Base-by-base conservation (phyloP, 2,113 vertebrate genomes). In the Kryptolebias marmoratus region DNA sequence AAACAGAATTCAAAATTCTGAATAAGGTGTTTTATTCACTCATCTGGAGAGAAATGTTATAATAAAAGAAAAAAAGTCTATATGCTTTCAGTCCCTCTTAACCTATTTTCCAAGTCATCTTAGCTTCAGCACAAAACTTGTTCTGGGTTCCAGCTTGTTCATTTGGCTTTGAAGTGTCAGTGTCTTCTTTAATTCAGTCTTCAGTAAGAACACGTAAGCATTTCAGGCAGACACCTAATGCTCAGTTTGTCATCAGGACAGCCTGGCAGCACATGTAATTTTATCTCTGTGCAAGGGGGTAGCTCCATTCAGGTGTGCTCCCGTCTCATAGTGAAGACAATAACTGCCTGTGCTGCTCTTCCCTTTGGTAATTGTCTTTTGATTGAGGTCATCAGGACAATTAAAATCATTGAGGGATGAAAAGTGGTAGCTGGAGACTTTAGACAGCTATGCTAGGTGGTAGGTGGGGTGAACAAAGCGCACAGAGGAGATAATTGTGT, bases 371-470 rank as follows among this genome's bases (percentile, higher is more conserved):
- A 98, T 97, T 98, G 94, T 92, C 95, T 96, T 96, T 96, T 96
- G 97, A 98, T 97, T 98, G 96, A 96, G 96, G 96, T 98, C 96
- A 96, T 96, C 93, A 89, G 93, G 95, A 95, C 95, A 97, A 95
- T 98, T 95, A 96, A 91, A 95, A 92, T 87, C 83, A 90, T 83
- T 79, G 84, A 94, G 93, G 94, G 92, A 93, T 90, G 91, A 92
- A 95, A 85, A 95, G 93, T 91, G 89, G 90, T 56, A 66, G 79
- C 80, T 65, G 63, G 77, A 67, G 79, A 89, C 73, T 87, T 53
- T 50, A 90, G 82, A 76, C 77, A 72, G 78, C 67, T 36, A 64
- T 47, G 72, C 69, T 82, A 60, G 62, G 54, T 75, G 65, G 81
- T 73, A 87, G 76, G 72, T 70, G 91, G 90, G 91, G 86, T 84